Conservation (phyloP, 2,888 invertebrate genomes). For the Heteromyza rotundicornis region DNA sequence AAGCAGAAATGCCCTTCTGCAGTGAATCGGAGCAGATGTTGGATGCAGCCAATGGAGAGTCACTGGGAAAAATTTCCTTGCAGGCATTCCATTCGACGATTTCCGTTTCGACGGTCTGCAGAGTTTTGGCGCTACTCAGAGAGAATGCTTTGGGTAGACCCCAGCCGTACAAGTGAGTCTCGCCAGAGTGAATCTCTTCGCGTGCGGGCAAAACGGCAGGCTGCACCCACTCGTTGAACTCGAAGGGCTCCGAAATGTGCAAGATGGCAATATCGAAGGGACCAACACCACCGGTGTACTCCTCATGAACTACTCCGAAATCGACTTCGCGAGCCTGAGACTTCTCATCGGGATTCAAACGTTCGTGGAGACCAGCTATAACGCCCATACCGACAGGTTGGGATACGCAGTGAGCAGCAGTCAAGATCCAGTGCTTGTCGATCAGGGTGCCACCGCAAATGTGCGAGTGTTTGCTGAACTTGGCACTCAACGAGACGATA, state of each 20-base stretch:
- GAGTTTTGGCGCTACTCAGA: conserved; percentile 38
- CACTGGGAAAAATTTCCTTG: conserved; percentile 37
- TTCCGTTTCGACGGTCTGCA: conserved; percentile 51
- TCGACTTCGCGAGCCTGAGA: conserved; percentile 50
- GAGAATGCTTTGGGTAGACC: conserved; percentile 53
- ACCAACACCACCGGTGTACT: conserved; percentile 57
- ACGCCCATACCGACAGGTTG: conserved; percentile 45
- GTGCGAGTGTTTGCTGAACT: conserved; percentile 46
- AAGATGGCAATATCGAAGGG: conserved; percentile 67
- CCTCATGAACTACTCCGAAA: conserved; percentile 52
- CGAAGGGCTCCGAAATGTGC: conserved; percentile 45
- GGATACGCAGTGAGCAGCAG: conserved; percentile 58
- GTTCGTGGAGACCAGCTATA: conserved; percentile 61
- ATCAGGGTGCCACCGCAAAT: conserved; percentile 64
- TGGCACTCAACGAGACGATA: conserved; percentile 60
- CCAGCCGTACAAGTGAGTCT: conserved; percentile 62
- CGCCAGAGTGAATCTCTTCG: conserved; percentile 46
- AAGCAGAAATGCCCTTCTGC: conserved; percentile 61
- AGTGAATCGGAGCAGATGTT: conserved; percentile 64
- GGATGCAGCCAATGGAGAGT: conserved; percentile 44
- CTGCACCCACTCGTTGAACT: conserved; percentile 50
- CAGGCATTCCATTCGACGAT: conserved; percentile 47
- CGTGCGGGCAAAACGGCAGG: conserved; percentile 57
- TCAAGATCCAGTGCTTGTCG: conserved; percentile 57
- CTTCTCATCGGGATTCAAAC: conserved; percentile 40